Evolutionary conservation across 2,797 vertebrate genomes (phyloP).

Genomic region (Propithecus perrieri): DNA sequence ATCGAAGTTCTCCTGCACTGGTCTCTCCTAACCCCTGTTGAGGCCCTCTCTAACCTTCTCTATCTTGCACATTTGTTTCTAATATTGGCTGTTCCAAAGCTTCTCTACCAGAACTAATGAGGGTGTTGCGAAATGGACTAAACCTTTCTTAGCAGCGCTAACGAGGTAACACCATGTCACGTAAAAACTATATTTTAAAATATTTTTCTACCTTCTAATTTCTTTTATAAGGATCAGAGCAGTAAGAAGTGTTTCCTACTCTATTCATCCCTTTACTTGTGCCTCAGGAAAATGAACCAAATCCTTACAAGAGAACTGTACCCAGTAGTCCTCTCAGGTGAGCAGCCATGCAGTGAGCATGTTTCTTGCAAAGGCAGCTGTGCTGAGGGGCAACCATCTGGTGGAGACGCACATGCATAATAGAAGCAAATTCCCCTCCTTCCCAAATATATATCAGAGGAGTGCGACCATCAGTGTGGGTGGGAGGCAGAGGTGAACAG

Average conservation of each 20-base stretch:
- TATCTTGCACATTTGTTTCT: not conserved
- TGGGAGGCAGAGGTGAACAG: not conserved
- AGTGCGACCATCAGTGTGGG: not conserved
- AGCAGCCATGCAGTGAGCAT: not conserved
- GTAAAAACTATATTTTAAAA: slow-evolving; percentile 8
- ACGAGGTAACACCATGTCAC: not conserved
- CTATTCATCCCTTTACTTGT: not conserved
- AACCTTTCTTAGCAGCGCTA: not conserved
- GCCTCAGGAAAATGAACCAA: not conserved
- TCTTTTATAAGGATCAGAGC: not conserved
- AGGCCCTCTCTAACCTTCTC: not conserved
- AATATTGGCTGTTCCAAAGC: not conserved
- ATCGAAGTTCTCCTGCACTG: not conserved
- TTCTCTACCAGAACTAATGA: not conserved
- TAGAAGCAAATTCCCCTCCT: not conserved
- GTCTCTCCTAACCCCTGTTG: not conserved
- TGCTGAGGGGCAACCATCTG: not conserved
- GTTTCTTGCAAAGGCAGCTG: not conserved
- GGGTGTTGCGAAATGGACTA: not conserved
- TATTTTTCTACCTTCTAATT: not conserved
- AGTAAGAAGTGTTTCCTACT: not conserved
- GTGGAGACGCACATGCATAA: not conserved
- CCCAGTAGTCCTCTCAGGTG: too few species aligned
- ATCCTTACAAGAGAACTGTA: not conserved
- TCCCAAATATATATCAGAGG: not conserved